Base-by-base conservation (phyloP, 2,797 vertebrate species). In the Alectoris magna region DNA sequence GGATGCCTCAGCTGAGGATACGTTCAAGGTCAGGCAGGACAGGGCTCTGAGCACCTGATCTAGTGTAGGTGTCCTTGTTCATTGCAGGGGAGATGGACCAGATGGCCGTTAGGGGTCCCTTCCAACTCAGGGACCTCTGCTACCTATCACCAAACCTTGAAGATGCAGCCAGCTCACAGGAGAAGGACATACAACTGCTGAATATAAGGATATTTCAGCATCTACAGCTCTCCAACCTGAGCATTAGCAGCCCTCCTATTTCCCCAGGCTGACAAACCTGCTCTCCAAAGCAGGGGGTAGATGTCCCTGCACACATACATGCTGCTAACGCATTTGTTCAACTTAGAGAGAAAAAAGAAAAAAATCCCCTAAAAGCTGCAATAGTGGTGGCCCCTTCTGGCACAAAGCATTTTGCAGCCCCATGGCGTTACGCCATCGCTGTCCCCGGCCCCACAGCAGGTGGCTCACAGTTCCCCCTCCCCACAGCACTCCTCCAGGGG, bases 401-500 rank as follows among this genome's bases (percentile, higher is more conserved):
- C 91, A 93, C 56, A 21, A 68, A 88, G 74, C 38, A 7, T 31
- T 84, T 55, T 78, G 73, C 70, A 94, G 72, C 49, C 62, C 36
- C 0, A 1, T 4, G 2, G 92, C 94, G 74, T 41, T 44, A 26
- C 0, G 4, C 75, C 73, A 51, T 23, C 0, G 1, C 66, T 12
- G 62, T 29, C 62, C 41, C 84, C 0, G 0, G 66, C 66, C 60
- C 75, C 90, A 74, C 0, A 3, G 41, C 3, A 5, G 88, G 67
- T 7, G 3, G 31, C 51, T 39, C 19, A 49, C 4, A 3, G 36
- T 71, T 59, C 72, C 70, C 21, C 60, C 34, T 48, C n/a, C 82
- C 76, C 12, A 53, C 81, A 31, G 53, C 55, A 70, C 84, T 93
- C 79, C 84, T 93, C 64, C 64, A 60, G 87, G 88, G 81, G 80